These are phyloP conservation scores for Sakesphorus luctuosus DNA, from an alignment of 2,113 vertebrate species.

Conservation along the genomic window DNA sequence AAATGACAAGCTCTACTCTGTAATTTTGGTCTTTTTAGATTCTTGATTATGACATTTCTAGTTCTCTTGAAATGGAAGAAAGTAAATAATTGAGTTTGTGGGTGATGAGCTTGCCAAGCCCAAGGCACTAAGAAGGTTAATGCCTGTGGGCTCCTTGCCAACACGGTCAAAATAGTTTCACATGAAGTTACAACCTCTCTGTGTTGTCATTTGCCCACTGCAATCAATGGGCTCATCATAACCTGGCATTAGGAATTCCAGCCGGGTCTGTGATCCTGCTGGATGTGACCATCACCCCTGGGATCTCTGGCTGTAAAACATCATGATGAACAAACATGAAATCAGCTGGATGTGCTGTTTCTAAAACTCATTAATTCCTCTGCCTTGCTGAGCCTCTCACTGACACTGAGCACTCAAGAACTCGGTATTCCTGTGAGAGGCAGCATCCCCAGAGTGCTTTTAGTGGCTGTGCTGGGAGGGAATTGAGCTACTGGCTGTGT, in stretches of 20 bases:
- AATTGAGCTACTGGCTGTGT: not conserved
- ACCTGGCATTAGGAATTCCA: not conserved
- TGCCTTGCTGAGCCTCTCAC: not conserved
- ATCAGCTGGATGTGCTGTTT: not conserved
- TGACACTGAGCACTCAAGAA: not conserved
- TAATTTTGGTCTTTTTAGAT: slow-evolving; percentile 32
- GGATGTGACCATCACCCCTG: not conserved
- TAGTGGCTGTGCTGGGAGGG: not conserved
- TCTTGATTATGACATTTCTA: slow-evolving; percentile 44
- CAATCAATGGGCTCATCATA: not conserved
- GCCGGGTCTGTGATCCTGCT: not conserved
- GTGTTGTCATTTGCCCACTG: slow-evolving; percentile 4
- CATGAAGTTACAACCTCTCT: slow-evolving; percentile 3
- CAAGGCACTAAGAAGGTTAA: slow-evolving; percentile 24
- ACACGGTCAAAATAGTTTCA: not conserved
- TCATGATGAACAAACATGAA: not conserved
- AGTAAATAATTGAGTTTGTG: slow-evolving; percentile 48
- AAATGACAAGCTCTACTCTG: slow-evolving; percentile 13
- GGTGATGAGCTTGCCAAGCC: slow-evolving; percentile 36
- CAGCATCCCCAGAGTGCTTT: not conserved
- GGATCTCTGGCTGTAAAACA: not conserved
- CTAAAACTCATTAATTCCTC: not conserved
- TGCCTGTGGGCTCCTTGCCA: slow-evolving; percentile 33
- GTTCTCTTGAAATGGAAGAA: slow-evolving; percentile 34
- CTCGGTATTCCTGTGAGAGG: not conserved